Evolutionary conservation across 2,797 vertebrate genomes (phyloP), one percentile per base, ranked within the genome.

Genomic region (Pelochelys cantorii): DNA sequence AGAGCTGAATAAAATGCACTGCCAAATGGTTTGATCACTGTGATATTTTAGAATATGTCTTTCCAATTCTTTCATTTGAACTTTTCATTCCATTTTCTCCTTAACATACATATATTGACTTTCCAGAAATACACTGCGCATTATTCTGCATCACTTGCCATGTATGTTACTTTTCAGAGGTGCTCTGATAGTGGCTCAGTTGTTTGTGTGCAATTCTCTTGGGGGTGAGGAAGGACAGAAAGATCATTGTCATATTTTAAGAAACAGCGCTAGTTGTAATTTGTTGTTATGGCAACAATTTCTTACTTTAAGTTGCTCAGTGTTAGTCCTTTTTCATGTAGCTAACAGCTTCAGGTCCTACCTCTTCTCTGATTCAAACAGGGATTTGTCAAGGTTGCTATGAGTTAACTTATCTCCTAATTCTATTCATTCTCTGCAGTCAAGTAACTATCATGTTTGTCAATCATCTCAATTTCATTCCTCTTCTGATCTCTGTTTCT

Each of bases 381-480:
- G 83, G 37, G 86, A 88, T 85, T 81, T 34, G 59, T 85, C 57
- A 85, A 78, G 56, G 56, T 84, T 62, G 34, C 52, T 82, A 48
- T 77, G 85, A 82, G n/a, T 79, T 92, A 57, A 31, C 54, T 89
- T 56, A 42, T 59, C 37, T 79, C 60, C 83, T 85, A 85, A 83
- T 79, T 89, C 59, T 59, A 7, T 10, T 53, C 20, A 59, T 89
- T 82, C 78, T 79, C 68, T 82, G 68, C 71, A 88, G 85, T 54
- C 68, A 55, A 71, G 68, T 79, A 60, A 78, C 79, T 71, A 59
- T 82, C 37, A 78, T 3, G 34, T 29, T 71, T 78, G 57, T 68
- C 71, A 85, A 34, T 52, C 74, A 79, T 71, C 59, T 55, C 12
- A 23, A 23, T 0, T 29, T 91, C 23, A 27, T n/a, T 78, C 81